phyloP scores from a whole-genome alignment of 2,113 vertebrate species.

The Phalacrocorax brasilianus region DNA sequence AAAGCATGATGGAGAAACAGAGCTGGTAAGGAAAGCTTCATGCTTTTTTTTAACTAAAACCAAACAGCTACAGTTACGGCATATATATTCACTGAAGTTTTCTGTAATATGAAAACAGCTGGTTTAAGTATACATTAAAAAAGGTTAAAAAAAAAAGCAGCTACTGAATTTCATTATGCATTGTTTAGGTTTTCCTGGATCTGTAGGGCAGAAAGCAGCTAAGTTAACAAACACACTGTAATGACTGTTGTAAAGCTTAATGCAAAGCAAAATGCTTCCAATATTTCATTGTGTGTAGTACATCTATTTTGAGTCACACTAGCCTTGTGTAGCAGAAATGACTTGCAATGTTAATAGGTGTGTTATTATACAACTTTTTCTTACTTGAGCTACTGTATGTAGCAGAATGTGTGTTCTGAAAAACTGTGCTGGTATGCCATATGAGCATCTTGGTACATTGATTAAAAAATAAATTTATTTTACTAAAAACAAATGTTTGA shows the following conservation, averaged over 20 bases:
- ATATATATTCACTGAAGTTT: not conserved
- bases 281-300: not conserved
- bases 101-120: not conserved
- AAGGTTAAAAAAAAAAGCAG: not conserved
- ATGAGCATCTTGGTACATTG: not conserved
- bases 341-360: not conserved
- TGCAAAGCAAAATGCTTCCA: not conserved
- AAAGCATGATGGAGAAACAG: slow-evolving; percentile 65
- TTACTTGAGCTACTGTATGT: not conserved
- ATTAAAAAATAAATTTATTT: not conserved
- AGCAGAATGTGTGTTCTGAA: not conserved
- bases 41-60: not conserved
- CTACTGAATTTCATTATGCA: not conserved
- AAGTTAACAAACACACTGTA: not conserved
- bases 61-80: not conserved
- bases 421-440: not conserved
- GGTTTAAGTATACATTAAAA: not conserved
- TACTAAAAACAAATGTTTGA: not conserved
- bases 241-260: not conserved
- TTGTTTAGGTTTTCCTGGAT: not conserved
- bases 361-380: not conserved
- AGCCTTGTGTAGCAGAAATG: not conserved
- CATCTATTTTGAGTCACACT: not conserved
- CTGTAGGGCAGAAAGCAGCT: not conserved
- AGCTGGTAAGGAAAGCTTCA: slow-evolving; percentile 73